A percentile compares a stretch with the other conserved stretches of the same genome.
Evolutionary conservation across 2,797 vertebrate genomes (phyloP).

Genomic region (Gastrophryne carolinensis): DNA sequence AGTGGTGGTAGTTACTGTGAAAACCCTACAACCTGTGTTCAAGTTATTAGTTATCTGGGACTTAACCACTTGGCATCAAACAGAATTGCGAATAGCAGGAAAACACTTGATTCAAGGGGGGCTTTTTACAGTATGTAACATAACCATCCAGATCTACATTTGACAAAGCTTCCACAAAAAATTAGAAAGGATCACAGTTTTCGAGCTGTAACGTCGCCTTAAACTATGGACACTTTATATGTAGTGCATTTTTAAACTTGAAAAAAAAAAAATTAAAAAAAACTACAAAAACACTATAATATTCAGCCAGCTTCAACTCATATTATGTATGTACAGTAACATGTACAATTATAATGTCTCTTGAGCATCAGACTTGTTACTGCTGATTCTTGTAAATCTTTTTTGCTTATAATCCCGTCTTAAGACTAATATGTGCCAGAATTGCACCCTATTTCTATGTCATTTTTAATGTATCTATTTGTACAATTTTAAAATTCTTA

Average conservation of each 20-base stretch:
- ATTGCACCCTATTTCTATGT: conserved; percentile 97
- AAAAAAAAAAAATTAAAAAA: conserved; percentile 63
- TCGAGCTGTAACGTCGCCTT: conserved; percentile 99
- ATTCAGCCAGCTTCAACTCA: conserved; percentile 91
- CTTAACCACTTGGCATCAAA: conserved; percentile 65
- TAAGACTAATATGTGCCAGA: conserved; percentile 82
- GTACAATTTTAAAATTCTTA: conserved; percentile 99
- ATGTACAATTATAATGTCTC: conserved; percentile 87
- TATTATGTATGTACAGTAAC: conserved; percentile 92
- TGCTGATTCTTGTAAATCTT: conserved; percentile 87
- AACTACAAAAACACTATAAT: conserved; percentile 71
- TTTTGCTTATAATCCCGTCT: conserved; percentile 89
- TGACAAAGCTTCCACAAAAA: conserved; percentile 78
- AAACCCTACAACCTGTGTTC: conserved; percentile 74
- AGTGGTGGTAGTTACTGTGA: conserved; percentile 92
- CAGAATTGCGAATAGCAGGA: conserved; percentile 66
- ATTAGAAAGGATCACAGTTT: conserved; percentile 83
- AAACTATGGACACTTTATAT: conserved; percentile 94
- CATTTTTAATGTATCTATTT: conserved; percentile 99
- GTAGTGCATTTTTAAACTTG: conserved; percentile 97
- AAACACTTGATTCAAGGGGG: conserved; percentile 61
- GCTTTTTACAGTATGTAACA: conserved; percentile 62
- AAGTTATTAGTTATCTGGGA: conserved; percentile 67
- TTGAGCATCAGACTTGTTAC: conserved; percentile 86
- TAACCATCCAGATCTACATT: conserved; percentile 70